A percentile compares a stretch with the other conserved stretches of the same genome.
phyloP scores from a whole-genome alignment of 2,888 invertebrate genomes.

The Acanthosepion pharaonis region DNA sequence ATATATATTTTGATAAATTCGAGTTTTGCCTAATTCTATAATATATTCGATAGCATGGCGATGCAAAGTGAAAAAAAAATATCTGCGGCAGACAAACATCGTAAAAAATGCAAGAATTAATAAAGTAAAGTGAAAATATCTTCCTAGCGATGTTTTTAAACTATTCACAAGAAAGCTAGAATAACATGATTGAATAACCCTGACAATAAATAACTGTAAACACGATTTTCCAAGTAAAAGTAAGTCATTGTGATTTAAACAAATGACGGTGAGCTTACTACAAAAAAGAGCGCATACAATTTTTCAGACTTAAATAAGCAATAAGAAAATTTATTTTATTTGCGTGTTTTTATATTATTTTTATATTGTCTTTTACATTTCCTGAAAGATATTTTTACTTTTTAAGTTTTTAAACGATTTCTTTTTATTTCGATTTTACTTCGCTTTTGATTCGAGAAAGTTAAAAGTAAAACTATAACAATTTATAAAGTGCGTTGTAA shows the following conservation, averaged over 20 bases:
- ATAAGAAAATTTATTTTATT: not conserved
- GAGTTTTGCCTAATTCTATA: too few species aligned
- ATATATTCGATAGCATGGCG: not conserved
- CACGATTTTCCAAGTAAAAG: not conserved
- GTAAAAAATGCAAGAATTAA: not conserved
- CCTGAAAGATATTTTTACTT: not conserved
- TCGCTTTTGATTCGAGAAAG: not conserved
- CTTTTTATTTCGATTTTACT: not conserved
- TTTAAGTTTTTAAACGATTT: not conserved
- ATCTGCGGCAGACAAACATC: constrained; percentile 16
- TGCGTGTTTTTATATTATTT: not conserved
- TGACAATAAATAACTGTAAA: not conserved
- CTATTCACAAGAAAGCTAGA: not conserved
- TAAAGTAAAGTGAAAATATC: not conserved
- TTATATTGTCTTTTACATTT: not conserved
- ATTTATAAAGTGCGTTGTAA: not conserved
- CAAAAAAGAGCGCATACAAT: not conserved
- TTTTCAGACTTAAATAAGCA: not conserved
- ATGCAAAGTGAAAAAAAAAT: not conserved
- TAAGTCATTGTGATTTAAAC: not conserved
- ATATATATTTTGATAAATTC: not conserved
- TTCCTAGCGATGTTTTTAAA: not conserved
- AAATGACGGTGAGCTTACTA: not conserved
- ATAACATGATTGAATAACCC: not conserved
- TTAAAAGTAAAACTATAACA: not conserved